A percentile compares a stretch with the other conserved stretches of the same genome.
phyloP scores from a whole-genome alignment of 2,113 vertebrate genomes.

The Rhynchopsitta pachyrhyncha region DNA sequence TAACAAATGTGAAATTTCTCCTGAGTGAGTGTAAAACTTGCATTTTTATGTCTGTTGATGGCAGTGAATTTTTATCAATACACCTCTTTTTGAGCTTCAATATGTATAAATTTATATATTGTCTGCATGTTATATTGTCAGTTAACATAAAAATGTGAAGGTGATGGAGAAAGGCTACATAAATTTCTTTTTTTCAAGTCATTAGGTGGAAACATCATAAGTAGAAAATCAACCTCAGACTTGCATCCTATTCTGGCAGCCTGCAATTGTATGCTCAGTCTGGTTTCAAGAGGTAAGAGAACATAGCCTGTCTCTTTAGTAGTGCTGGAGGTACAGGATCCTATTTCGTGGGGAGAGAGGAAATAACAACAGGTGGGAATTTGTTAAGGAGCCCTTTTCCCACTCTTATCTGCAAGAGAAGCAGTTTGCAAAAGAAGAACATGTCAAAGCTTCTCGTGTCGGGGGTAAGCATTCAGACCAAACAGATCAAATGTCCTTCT shows the following conservation, averaged over 20 bases:
- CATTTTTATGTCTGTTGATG: neutral
- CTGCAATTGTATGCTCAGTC: conserved; percentile 77
- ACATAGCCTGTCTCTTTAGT: neutral
- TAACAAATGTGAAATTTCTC: neutral
- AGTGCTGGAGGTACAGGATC: neutral
- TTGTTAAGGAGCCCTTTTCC: neutral
- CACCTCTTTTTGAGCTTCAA: neutral
- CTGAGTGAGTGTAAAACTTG: neutral
- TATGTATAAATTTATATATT: neutral
- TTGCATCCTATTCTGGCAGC: conserved; percentile 88
- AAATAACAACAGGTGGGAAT: neutral
- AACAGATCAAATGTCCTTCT: neutral
- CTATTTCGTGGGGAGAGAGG: neutral
- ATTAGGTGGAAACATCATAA: conserved; percentile 87
- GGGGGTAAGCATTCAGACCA: neutral
- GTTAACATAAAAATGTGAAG: neutral
- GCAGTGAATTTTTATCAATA: neutral
- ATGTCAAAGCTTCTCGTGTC: neutral
- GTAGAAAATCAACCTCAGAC: conserved; percentile 86
- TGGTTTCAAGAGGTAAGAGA: conserved; percentile 78
- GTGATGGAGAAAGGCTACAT: neutral
- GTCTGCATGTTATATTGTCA: neutral
- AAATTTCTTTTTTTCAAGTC: conserved; percentile 73
- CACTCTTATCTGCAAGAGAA: neutral
- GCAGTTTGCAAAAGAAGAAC: neutral